Conservation (phyloP, 2,797 vertebrate genomes). For the Rhyacichthys aspro region DNA sequence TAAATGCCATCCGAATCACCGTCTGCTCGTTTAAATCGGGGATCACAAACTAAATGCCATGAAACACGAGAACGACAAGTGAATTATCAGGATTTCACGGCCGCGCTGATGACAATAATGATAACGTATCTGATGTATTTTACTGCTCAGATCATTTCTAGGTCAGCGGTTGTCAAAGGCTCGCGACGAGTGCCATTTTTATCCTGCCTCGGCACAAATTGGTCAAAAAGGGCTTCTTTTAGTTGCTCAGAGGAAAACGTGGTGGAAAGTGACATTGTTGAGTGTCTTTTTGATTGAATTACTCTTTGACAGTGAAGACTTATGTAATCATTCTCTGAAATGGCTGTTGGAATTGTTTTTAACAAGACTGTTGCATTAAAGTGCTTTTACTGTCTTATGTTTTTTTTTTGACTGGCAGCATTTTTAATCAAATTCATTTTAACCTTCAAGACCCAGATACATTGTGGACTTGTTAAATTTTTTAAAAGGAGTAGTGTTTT, state of each 20-base stretch:
- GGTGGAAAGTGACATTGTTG: slow-evolving; percentile 46
- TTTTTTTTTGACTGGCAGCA: not conserved
- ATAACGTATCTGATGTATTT: slow-evolving; percentile 60
- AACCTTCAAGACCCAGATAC: not conserved
- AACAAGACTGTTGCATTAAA: not conserved
- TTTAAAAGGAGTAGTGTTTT: slow-evolving; percentile 1
- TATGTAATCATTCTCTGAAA: slow-evolving; percentile 32
- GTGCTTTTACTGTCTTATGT: no score
- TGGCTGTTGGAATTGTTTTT: not conserved
- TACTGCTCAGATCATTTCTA: slow-evolving; percentile 68
- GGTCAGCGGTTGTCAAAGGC: slow-evolving; percentile 74
- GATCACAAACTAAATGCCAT: not conserved
- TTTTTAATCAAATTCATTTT: not conserved
- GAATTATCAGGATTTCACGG: slow-evolving; percentile 48
- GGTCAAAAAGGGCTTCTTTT: slow-evolving; percentile 63
- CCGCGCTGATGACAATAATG: slow-evolving; percentile 32
- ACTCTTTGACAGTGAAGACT: slow-evolving; percentile 40
- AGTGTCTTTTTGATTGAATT: slow-evolving; percentile 36
- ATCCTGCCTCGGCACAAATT: slow-evolving; percentile 69
- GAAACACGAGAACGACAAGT: not conserved
- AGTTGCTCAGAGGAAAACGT: slow-evolving; percentile 14
- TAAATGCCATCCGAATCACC: slow-evolving; percentile 1
- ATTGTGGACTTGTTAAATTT: slow-evolving; percentile 3
- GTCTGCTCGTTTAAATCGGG: not conserved
- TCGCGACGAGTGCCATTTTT: slow-evolving; percentile 69